Conservation (phyloP, 2,797 vertebrate species). For the Buphagus erythrorhynchus region DNA sequence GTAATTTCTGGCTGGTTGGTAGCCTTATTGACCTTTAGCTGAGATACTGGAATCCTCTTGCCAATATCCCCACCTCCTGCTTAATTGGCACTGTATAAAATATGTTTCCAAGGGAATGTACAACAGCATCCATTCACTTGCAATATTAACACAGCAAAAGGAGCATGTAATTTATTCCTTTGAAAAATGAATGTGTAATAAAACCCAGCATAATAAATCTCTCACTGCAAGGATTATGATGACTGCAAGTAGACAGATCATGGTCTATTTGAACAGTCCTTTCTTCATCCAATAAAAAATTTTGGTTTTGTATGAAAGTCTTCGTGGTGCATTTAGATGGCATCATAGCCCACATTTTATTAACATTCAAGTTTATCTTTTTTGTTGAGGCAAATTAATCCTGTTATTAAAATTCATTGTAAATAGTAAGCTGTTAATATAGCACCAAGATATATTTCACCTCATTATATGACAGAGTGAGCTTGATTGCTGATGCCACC, state of each 20-base stretch:
- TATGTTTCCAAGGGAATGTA: constrained; percentile 39
- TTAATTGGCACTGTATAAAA: constrained; percentile 64
- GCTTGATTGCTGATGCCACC: neutral
- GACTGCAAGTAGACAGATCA: neutral
- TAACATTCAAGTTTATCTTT: neutral
- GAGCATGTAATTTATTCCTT: constrained; percentile 60
- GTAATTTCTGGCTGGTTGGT: constrained; percentile 39
- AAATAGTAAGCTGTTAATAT: neutral
- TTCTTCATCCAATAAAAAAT: neutral
- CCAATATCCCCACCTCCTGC: constrained; percentile 44
- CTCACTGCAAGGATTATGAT: constrained; percentile 29
- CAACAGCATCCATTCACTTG: neutral
- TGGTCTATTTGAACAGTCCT: neutral
- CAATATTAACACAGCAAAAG: constrained; percentile 53
- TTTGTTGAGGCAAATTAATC: neutral
- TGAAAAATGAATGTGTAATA: constrained; percentile 46
- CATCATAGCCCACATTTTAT: neutral
- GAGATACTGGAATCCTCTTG: constrained; percentile 37
- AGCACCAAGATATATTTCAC: neutral
- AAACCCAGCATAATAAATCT: constrained; percentile 56
- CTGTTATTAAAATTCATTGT: neutral
- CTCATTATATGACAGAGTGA: neutral
- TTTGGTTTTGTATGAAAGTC: neutral
- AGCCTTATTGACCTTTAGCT: constrained; percentile 61
- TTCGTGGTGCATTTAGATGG: neutral